Percentiles rank a stretch among this genome's conserved stretches.
phyloP scores from a whole-genome alignment of 2,113 vertebrate species.

The Loxodonta africana region DNA sequence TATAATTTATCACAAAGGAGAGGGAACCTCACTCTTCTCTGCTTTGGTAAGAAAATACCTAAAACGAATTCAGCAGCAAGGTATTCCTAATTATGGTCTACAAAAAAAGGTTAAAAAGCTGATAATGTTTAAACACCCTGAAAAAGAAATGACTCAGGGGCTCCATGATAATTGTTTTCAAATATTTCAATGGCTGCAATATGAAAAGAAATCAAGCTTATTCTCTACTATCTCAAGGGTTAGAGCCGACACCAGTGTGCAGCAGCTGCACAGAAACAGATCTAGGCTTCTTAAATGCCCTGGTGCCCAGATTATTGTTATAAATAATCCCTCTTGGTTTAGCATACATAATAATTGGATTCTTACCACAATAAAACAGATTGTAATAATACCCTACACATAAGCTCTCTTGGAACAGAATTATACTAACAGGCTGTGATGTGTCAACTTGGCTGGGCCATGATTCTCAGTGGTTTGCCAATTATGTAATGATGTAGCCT shows the following conservation, averaged over 20 bases:
- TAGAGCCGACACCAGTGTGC: slow-evolving; percentile 23
- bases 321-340: neutral
- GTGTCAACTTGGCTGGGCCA: no score
- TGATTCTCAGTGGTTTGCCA: no score
- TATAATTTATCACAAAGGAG: slow-evolving; percentile 23
- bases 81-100: slow-evolving; percentile 57
- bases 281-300: neutral
- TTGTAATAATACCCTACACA: neutral
- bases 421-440: neutral
- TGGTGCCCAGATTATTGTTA: neutral
- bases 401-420: neutral
- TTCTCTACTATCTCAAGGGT: neutral
- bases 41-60: slow-evolving; percentile 47
- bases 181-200: slow-evolving; percentile 62
- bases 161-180: slow-evolving; percentile 65
- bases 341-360: neutral
- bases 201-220: slow-evolving; percentile 23
- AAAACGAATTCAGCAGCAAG: slow-evolving; percentile 41
- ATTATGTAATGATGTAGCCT: no score
- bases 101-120: slow-evolving; percentile 65
- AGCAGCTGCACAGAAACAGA: slow-evolving; percentile 10
- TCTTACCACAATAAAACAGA: slow-evolving; percentile 28
- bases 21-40: neutral
- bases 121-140: slow-evolving; percentile 70
- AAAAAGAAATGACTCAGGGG: slow-evolving; percentile 72